Conservation (phyloP, 2,797 vertebrate genomes). For the Ptychobarbus kaznakovi region DNA sequence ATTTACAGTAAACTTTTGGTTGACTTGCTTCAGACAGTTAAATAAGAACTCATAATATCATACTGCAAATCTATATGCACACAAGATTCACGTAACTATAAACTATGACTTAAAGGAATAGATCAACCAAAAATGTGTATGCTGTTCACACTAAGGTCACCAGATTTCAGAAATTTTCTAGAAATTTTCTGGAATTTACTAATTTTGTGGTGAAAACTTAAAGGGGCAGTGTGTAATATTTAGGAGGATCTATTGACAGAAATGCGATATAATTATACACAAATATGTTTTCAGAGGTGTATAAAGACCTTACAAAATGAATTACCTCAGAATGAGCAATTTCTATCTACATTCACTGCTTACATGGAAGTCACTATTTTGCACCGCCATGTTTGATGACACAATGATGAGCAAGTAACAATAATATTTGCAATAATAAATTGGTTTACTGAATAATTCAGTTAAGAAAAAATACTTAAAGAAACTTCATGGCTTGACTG, state of each 20-base stretch:
- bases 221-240: neutral
- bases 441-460: neutral
- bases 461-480: neutral
- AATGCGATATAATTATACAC: neutral
- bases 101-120: neutral
- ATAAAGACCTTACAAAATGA: neutral
- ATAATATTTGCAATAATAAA: neutral
- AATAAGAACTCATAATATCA: neutral
- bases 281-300: neutral
- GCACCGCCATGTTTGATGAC: neutral
- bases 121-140: neutral
- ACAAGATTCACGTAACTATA: constrained; percentile 6
- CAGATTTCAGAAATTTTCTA: neutral
- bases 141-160: neutral
- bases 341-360: too few species aligned
- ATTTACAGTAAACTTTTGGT: constrained; percentile 28
- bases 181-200: neutral
- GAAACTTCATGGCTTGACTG: neutral
- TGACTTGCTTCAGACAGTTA: constrained; percentile 1
- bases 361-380: too few species aligned
- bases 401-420: neutral
- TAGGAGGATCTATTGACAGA: neutral
- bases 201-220: neutral
- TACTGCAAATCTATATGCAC: neutral
- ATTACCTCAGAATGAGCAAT: neutral